These are phyloP conservation scores for Maniola hyperantus DNA, from an alignment of 2,888 invertebrate genomes.

Conservation along the genomic window DNA sequence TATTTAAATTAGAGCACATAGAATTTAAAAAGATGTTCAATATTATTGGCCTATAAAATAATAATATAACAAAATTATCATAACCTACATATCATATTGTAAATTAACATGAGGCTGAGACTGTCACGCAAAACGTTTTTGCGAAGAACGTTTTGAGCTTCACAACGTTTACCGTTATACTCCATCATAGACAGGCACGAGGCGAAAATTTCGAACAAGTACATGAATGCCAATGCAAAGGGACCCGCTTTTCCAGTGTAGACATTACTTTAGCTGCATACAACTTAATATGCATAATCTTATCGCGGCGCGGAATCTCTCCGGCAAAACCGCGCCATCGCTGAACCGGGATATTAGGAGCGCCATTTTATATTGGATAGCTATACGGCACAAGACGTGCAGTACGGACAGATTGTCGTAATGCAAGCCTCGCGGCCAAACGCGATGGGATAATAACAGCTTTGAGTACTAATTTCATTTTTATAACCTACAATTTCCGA, in stretches of 20 bases:
- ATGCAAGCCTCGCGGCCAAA: constrained; percentile 81
- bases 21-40: constrained; percentile 3
- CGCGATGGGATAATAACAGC: constrained; percentile 83
- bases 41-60: constrained; percentile 9
- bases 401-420: constrained; percentile 83
- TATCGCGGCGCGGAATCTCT: constrained; percentile 79
- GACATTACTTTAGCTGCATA: constrained; percentile 78
- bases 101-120: constrained; percentile 24
- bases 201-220: constrained; percentile 64
- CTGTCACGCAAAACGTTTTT: constrained; percentile 31
- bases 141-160: constrained; percentile 42
- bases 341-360: constrained; percentile 82
- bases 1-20: background rate
- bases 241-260: constrained; percentile 71
- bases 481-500: constrained; percentile 83
- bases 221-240: constrained; percentile 50
- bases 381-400: constrained; percentile 82
- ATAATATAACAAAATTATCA: constrained; percentile 24
- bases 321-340: constrained; percentile 73
- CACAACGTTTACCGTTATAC: constrained; percentile 57
- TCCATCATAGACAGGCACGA: constrained; percentile 61
- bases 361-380: constrained; percentile 83
- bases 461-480: constrained; percentile 83
- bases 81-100: constrained; percentile 23
- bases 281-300: constrained; percentile 83